Base-by-base conservation (phyloP, 1,140 invertebrate species). In the Lasioglossum albipes region DNA sequence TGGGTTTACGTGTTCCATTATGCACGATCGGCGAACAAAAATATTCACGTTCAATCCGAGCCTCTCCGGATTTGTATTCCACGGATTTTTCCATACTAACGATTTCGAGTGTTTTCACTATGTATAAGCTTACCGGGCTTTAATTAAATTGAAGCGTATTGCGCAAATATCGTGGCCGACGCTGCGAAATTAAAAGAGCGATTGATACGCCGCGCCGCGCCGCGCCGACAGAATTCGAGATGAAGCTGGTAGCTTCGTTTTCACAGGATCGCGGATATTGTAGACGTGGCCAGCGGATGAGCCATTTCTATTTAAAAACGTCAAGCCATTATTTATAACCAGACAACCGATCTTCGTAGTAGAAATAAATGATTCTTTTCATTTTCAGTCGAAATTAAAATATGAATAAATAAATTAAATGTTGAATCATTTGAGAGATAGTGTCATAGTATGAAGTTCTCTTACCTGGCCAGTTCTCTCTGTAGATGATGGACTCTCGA, bases 381-480 rank as follows among this genome's bases (percentile, higher is more conserved):
- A 27, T 27, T 27, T 27, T 1, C 27, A 27, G 27, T 27, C 27
- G 0, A 27, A 27, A 1, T 27, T 27, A 1, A 27, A 27, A 27
- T 27, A 27, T 27, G 0, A 1, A 27, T n/a, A n/a, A n/a, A n/a
- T n/a, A n/a, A n/a, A n/a, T 27, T 27, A 27, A 54, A 16, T 16
- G 16, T 54, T 54, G 2, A 18, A 2, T 54, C 18, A 16, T 18
- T 16, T 18, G 18, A 18, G 2, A 16, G 12, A 54, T 2, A 5
- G 18, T 57, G 18, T n/a, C 9, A 9, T 7, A 1, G 0, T n/a
- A 59, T 5, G 57, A 9, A 9, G 18, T 59, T 59, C 0, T 6
- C 88, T 92, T 88, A 95, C 94, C 94, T 95, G 81, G 93, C 90
- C 89, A 95, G 91, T 85, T 95, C 94, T 89, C 92, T 92, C 73